phyloP scores from a whole-genome alignment of 2,797 vertebrate genomes.

The Neomorphus geoffroyi region DNA sequence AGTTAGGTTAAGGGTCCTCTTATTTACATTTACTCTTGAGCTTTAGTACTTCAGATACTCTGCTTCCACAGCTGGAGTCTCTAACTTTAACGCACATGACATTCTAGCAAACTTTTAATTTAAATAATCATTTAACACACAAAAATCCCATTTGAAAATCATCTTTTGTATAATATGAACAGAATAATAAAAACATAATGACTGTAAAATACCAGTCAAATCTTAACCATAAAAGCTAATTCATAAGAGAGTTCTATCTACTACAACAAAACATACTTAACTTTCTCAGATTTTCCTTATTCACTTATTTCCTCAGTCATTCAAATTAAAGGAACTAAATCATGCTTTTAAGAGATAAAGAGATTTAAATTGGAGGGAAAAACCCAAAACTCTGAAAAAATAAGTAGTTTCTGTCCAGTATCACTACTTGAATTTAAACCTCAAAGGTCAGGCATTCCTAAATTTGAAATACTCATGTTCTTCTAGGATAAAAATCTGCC shows the following conservation, averaged over 20 bases:
- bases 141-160: background rate
- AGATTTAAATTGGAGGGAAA: background rate
- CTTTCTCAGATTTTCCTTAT: background rate
- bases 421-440: background rate
- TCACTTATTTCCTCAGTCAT: background rate
- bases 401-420: background rate
- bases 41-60: background rate
- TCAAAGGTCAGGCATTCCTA: background rate
- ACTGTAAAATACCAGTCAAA: background rate
- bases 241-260: background rate
- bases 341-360: background rate
- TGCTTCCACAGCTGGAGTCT: background rate
- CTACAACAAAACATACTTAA: background rate
- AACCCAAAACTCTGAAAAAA: background rate
- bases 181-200: background rate
- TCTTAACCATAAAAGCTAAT: background rate
- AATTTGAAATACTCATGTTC: background rate
- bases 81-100: background rate
- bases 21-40: constrained; percentile 52
- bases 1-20: constrained; percentile 50
- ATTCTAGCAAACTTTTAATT: background rate
- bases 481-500: background rate
- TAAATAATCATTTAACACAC: background rate
- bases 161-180: background rate
- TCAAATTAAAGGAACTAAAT: background rate